These are phyloP conservation scores for Cairina moschata DNA, from an alignment of 2,113 vertebrate genomes.

Conservation along the genomic window DNA sequence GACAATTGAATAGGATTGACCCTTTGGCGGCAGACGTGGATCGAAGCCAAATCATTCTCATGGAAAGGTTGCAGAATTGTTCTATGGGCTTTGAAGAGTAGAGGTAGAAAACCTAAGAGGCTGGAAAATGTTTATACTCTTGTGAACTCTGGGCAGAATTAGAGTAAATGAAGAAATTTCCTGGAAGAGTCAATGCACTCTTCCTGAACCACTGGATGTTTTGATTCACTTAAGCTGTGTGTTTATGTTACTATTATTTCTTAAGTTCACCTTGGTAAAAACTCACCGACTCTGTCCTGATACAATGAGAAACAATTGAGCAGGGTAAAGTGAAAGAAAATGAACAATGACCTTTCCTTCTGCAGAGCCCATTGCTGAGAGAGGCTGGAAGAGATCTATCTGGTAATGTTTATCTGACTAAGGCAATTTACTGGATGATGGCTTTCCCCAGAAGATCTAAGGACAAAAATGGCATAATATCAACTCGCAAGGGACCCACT, in stretches of 20 bases:
- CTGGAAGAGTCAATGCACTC: background rate
- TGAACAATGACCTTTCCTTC: conserved; percentile 55
- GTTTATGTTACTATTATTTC: conserved; percentile 30
- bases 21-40: background rate
- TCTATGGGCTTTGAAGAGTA: background rate
- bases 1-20: background rate
- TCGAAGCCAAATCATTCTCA: background rate
- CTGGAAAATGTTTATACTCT: background rate
- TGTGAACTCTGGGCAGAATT: background rate
- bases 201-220: background rate
- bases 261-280: conserved; percentile 56
- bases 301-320: conserved; percentile 32
- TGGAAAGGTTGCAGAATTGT: background rate
- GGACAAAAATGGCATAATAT: conserved; percentile 67
- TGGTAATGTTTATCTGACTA: conserved; percentile 64
- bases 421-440: conserved; percentile 71
- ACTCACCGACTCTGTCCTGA: background rate
- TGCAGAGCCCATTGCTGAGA: conserved; percentile 42
- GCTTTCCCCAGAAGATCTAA: conserved; percentile 65
- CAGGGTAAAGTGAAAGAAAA: conserved; percentile 36
- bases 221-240: conserved; percentile 29
- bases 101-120: background rate
- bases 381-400: conserved; percentile 57
- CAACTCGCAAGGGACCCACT: conserved; percentile 49
- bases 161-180: conserved; percentile 20